Base-by-base conservation (phyloP, 2,888 invertebrate genomes). In the Apodemia hepburni region DNA sequence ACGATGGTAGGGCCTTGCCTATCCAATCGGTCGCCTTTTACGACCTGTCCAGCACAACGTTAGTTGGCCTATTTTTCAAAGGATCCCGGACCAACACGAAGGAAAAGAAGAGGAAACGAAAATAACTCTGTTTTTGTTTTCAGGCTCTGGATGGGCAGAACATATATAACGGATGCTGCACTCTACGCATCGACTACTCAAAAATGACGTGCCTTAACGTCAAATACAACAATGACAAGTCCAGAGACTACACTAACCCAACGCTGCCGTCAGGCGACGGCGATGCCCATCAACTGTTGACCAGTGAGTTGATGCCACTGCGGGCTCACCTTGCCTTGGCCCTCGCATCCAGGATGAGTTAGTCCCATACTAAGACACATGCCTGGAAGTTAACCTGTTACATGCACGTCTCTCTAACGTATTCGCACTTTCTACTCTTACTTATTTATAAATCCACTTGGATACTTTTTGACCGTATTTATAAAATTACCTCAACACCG, bases 221-320 rank as follows among this genome's bases (percentile, higher is more conserved):
- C 74, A 98, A 99, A 89, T 99, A 98, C 93, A 99, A 99, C 94
- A 99, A 99, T 92, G 99, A 99, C 93, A 99, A 99, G 93, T 98
- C 98, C 68, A 94, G 99, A 67, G 99, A 99, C 93, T 99, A 98
- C 93, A 99, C 99, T 75, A 99, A 99, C 92, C 99, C 99, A 61
- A 96, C 96, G 83, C 94, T 99, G 83, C 99, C 99, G 7, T 97
- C 98, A 62, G 99, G 99, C 61, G 99, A 99, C 73, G 93, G 93
- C 29, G 93, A 93, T 69, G 84, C 89, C 61, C 93, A 93, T 77
- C 92, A 93, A 74, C 92, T 93, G 78, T 92, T 95, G 75, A 94
- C 95, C 80, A 91, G 91, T 87, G 95, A 95, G 86, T 93, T 95
- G 88, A 89, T 87, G 87, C 85, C 87, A 75, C 89, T 84, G 82